These are phyloP conservation scores for Cremastobaeus sp. DNA, from an alignment of 2,888 invertebrate genomes.

Conservation along the genomic window DNA sequence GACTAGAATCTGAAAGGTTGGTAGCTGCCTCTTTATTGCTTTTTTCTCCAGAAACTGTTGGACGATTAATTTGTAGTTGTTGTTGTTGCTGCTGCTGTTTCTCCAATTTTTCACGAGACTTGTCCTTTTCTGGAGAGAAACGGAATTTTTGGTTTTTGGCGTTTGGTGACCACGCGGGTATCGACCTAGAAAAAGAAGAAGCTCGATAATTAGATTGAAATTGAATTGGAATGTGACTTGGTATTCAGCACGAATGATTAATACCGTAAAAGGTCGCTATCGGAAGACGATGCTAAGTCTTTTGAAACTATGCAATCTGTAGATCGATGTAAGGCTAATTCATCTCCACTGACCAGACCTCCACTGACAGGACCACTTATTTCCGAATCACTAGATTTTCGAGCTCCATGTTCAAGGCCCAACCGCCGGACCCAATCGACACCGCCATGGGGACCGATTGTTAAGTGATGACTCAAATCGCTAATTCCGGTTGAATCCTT, in stretches of 20 bases:
- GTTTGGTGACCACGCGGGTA: conserved; percentile 80
- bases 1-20: conserved; percentile 80
- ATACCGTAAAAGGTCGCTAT: conserved; percentile 81
- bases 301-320: conserved; percentile 89
- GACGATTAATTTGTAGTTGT: no score
- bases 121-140: conserved; percentile 77
- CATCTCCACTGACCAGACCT: conserved; percentile 76
- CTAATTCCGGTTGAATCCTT: conserved; percentile 71
- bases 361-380: conserved; percentile 70
- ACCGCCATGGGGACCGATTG: conserved; percentile 82
- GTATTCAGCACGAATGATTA: no score
- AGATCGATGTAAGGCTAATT: conserved; percentile 85
- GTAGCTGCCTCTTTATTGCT: conserved; percentile 63
- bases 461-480: conserved; percentile 80
- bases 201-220: background rate
- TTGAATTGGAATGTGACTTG: background rate
- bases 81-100: conserved; percentile 67
- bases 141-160: conserved; percentile 75
- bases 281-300: conserved; percentile 81
- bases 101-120: conserved; percentile 69
- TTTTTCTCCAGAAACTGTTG: conserved; percentile 47
- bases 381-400: conserved; percentile 78
- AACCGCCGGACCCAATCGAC: conserved; percentile 84
- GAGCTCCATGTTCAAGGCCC: conserved; percentile 77
- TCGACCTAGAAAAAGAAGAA: conserved; percentile 75